A percentile compares a stretch with the other conserved stretches of the same genome.
Conservation (phyloP, 2,888 invertebrate species). For the Drosophila vallismaia region DNA sequence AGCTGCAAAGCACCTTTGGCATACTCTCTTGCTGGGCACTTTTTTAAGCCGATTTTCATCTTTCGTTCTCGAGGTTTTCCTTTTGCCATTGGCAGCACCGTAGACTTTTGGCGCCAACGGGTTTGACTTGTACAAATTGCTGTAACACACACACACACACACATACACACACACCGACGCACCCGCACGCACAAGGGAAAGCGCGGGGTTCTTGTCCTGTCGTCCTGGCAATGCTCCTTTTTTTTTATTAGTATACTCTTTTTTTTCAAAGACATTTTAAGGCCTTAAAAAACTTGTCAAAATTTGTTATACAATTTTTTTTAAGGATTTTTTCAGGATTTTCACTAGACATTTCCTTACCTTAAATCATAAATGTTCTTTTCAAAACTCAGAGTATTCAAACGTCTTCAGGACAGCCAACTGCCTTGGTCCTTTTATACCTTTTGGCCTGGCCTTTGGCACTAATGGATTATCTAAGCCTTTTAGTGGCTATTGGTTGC, state of each 20-base stretch:
- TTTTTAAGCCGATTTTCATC: conserved; percentile 74
- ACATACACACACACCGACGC: conserved; percentile 44
- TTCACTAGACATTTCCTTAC: too few relatives aligned
- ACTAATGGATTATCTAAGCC: conserved; percentile 81
- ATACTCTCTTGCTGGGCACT: conserved; percentile 54
- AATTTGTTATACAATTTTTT: not conserved
- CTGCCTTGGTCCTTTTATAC: conserved; percentile 44
- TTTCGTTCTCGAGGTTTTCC: conserved; percentile 59
- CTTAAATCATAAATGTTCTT: not conserved
- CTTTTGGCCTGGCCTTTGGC: conserved; percentile 62
- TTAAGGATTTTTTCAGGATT: not conserved
- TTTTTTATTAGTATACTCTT: conserved; percentile 3
- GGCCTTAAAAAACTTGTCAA: not conserved
- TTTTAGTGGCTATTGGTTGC: conserved; percentile 73
- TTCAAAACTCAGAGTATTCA: not conserved
- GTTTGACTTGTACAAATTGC: conserved; percentile 82
- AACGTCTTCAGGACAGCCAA: not conserved
- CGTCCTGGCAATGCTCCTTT: conserved; percentile 47
- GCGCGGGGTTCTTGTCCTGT: conserved; percentile 36
- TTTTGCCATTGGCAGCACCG: conserved; percentile 60
- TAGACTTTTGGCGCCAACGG: conserved; percentile 82
- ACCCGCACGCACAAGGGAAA: conserved; percentile 66
- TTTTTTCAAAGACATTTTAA: not conserved
- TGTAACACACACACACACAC: conserved; percentile 44
- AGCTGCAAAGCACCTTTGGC: conserved; percentile 68